These are phyloP conservation scores for Microtus montanus DNA, from an alignment of 2,113 vertebrate species.

Conservation along the genomic window DNA sequence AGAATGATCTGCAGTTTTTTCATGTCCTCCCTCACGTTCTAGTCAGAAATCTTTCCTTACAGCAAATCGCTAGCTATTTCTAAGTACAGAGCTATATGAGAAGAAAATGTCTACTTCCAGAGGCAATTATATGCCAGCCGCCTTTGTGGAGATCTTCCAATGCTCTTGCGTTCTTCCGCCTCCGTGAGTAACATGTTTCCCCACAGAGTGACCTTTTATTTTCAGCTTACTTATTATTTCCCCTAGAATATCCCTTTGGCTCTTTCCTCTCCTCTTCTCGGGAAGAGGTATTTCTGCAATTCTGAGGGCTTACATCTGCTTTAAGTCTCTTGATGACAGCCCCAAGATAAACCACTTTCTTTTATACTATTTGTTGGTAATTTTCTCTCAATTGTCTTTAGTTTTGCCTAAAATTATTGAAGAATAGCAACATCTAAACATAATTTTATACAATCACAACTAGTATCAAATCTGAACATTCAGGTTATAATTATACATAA, in stretches of 20 bases:
- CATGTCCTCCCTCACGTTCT: not conserved
- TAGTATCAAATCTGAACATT: not conserved
- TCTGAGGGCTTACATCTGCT: rapidly evolving
- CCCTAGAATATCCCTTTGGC: not conserved
- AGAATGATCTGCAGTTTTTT: not conserved
- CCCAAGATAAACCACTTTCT: not conserved
- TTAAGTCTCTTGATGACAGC: not conserved
- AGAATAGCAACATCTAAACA: not conserved
- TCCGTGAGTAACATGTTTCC: not conserved
- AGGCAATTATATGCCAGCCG: not conserved
- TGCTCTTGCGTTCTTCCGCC: not conserved
- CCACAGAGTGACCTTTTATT: not conserved
- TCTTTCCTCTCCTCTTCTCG: not conserved
- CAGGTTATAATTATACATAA: not conserved
- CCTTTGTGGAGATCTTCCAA: not conserved
- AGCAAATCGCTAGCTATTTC: not conserved
- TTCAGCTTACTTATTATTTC: not conserved
- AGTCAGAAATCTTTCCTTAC: not conserved
- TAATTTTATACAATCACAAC: not conserved
- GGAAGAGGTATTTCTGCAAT: not conserved
- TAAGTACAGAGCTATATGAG: not conserved
- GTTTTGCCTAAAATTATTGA: not conserved
- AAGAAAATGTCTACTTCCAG: not conserved
- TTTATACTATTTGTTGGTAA: not conserved
- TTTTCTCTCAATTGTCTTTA: not conserved